These are phyloP conservation scores for Scaptomyza cyrtandrae DNA, from an alignment of 2,888 invertebrate genomes.

Conservation along the genomic window DNA sequence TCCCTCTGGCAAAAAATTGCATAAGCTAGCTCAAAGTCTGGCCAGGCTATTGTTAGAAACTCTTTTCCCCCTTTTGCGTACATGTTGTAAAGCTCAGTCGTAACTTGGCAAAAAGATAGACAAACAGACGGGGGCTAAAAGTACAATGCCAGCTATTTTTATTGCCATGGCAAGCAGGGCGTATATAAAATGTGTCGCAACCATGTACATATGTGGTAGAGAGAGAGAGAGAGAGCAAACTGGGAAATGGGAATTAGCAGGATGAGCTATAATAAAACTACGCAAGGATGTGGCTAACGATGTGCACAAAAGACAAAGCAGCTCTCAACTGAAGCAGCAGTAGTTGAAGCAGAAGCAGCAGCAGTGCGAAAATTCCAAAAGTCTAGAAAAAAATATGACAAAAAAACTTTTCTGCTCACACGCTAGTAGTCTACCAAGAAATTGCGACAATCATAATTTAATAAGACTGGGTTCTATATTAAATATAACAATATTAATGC, in stretches of 20 bases:
- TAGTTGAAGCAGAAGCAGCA: neutral
- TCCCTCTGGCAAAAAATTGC: slow-evolving; percentile 49
- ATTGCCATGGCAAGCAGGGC: slow-evolving; percentile 72
- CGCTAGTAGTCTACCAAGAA: slow-evolving; percentile 2
- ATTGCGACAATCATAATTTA: slow-evolving; percentile 33
- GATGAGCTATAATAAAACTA: slow-evolving; percentile 71
- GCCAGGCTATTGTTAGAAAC: slow-evolving; percentile 59
- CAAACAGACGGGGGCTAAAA: slow-evolving; percentile 52
- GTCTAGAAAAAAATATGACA: neutral
- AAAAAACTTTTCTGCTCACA: slow-evolving; percentile 20
- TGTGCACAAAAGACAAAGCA: slow-evolving; percentile 63
- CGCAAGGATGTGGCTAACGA: slow-evolving; percentile 76
- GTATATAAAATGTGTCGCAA: slow-evolving; percentile 74
- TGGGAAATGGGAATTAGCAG: slow-evolving; percentile 49
- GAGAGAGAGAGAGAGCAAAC: slow-evolving; percentile 18
- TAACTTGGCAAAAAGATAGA: slow-evolving; percentile 54
- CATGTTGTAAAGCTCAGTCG: slow-evolving; percentile 53
- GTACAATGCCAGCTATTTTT: slow-evolving; percentile 73
- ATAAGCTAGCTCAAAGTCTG: slow-evolving; percentile 66
- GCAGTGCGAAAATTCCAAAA: slow-evolving; percentile 20
- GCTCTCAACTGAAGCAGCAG: slow-evolving; percentile 21
- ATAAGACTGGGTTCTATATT: slow-evolving; percentile 12
- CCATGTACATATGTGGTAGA: slow-evolving; percentile 35
- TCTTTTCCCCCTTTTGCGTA: slow-evolving; percentile 15
- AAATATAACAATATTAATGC: slow-evolving; percentile 8